Conservation (phyloP, 2,113 vertebrate species). For the Tympanuchus pallidicinctus region DNA sequence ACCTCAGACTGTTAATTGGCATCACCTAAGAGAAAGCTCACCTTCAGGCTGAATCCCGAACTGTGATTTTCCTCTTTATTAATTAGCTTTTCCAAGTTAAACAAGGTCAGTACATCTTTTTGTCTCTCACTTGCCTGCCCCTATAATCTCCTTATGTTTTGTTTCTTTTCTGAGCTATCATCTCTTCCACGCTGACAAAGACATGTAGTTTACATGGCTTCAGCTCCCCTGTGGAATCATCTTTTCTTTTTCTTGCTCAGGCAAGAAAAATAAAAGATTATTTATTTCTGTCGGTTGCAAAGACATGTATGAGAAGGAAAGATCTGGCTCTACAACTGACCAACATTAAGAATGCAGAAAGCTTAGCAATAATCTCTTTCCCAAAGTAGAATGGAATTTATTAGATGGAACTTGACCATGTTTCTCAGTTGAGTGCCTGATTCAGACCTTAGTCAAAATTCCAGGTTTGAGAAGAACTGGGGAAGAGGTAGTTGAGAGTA, state of each 20-base stretch:
- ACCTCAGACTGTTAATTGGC: background rate
- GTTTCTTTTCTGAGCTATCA: conserved; percentile 36
- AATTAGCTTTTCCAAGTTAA: conserved; percentile 64
- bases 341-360: background rate
- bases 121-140: conserved; percentile 6
- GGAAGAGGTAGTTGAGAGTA: background rate
- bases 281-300: background rate
- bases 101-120: conserved; percentile 36
- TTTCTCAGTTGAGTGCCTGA: background rate
- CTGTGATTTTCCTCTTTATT: conserved; percentile 3
- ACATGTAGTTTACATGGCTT: background rate
- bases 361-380: background rate
- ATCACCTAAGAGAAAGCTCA: background rate
- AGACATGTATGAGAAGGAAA: background rate
- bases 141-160: conserved; percentile 65
- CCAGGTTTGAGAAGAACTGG: background rate
- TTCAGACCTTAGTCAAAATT: background rate
- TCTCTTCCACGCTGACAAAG: background rate
- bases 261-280: background rate
- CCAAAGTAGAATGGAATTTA: background rate
- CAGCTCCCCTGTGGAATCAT: background rate
- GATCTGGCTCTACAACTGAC: background rate
- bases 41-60: conserved; percentile 5
- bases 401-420: background rate
- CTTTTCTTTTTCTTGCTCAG: background rate